Conservation (phyloP, 2,113 vertebrate species). For the Panthera leo region DNA sequence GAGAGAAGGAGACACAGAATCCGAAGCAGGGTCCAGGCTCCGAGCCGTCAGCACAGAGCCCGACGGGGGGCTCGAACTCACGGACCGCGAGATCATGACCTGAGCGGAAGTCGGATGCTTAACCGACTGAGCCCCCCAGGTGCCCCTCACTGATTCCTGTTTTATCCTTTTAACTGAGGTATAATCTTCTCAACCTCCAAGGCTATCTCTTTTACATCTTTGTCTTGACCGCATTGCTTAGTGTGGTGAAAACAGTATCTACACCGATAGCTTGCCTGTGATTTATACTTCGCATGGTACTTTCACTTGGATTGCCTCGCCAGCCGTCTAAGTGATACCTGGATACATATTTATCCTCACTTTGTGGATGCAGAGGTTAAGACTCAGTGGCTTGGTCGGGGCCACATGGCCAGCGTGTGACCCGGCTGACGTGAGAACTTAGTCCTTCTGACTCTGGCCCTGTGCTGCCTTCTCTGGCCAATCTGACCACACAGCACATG, state of each 20-base stretch:
- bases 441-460: not conserved
- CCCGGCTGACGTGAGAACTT: not conserved
- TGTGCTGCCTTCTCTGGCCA: not conserved
- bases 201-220: not conserved
- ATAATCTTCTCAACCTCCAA: not conserved
- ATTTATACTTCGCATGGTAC: not conserved
- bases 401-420: not conserved
- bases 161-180: not conserved
- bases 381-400: not conserved
- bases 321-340: not conserved
- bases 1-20: too few relatives aligned
- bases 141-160: too few relatives aligned
- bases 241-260: not conserved
- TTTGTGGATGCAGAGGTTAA: not conserved
- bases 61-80: too few relatives aligned
- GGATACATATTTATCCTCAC: not conserved
- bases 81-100: too few relatives aligned
- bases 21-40: too few relatives aligned
- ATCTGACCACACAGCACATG: not conserved
- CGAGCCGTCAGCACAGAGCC: too few relatives aligned
- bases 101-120: too few relatives aligned
- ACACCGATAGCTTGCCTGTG: not conserved
- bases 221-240: not conserved
- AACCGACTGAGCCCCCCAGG: too few relatives aligned
- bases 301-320: not conserved